Conservation (phyloP, 2,888 invertebrate genomes). For the Drosophila multiciliata region DNA sequence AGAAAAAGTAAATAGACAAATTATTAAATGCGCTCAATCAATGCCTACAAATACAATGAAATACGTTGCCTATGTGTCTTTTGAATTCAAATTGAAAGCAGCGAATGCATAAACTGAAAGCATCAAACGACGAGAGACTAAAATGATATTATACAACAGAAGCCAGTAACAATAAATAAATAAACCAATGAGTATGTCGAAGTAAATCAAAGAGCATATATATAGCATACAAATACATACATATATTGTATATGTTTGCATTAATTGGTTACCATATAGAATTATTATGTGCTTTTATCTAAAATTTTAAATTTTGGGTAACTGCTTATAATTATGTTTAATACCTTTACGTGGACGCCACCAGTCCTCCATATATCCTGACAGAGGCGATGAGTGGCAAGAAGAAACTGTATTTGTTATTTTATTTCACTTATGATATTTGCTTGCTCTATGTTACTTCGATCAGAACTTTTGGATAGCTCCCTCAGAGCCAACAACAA, state of each 20-base stretch:
- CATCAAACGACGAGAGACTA: slow-evolving; percentile 1
- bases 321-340: slow-evolving; percentile 82
- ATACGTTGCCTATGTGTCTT: slow-evolving; percentile 14
- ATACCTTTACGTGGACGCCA: slow-evolving; percentile 98
- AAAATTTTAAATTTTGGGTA: slow-evolving; percentile 20
- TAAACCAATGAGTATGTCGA: not conserved
- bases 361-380: slow-evolving; percentile 99
- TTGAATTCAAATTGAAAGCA: slow-evolving; percentile 10
- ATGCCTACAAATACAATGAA: slow-evolving; percentile 27
- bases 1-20: slow-evolving; percentile 81
- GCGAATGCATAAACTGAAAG: slow-evolving; percentile 15
- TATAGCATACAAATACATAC: slow-evolving; percentile 1
- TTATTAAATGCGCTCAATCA: slow-evolving; percentile 75
- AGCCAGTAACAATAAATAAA: slow-evolving; percentile 11
- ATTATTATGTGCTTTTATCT: slow-evolving; percentile 54
- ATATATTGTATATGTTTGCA: slow-evolving; percentile 1
- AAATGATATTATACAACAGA: not conserved
- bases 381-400: slow-evolving; percentile 95
- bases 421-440: slow-evolving; percentile 83
- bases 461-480: not conserved
- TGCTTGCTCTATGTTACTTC: slow-evolving; percentile 39
- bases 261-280: slow-evolving; percentile 28
- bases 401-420: slow-evolving; percentile 87
- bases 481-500: slow-evolving; percentile 1
- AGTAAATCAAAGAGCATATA: slow-evolving; percentile 5